A percentile compares a stretch with the other conserved stretches of the same genome.
phyloP scores from a whole-genome alignment of 2,113 vertebrate genomes.

The Sciurus niger region DNA sequence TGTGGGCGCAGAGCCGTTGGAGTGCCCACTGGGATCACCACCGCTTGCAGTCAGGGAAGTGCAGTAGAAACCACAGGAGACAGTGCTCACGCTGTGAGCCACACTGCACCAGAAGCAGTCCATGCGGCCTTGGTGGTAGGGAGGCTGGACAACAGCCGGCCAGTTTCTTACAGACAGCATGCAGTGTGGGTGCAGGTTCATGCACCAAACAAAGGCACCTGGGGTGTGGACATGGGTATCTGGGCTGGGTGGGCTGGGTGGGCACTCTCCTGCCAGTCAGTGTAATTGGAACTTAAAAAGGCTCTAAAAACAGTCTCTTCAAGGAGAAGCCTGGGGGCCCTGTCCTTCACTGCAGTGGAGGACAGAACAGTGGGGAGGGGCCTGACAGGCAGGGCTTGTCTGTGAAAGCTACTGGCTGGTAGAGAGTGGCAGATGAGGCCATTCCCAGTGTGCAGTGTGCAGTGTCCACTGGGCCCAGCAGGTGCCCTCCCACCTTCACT shows the following conservation, averaged over 20 bases:
- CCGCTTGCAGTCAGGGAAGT: too few species aligned
- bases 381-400: background rate
- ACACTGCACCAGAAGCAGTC: too few species aligned
- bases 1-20: background rate
- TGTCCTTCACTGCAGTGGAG: background rate
- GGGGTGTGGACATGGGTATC: background rate
- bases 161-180: background rate
- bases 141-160: background rate
- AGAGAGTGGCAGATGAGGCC: too few species aligned
- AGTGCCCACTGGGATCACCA: background rate
- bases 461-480: background rate
- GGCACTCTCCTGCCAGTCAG: background rate
- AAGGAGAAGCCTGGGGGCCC: too few species aligned
- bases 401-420: background rate
- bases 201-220: background rate
- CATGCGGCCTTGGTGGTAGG: too few species aligned
- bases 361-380: too few species aligned
- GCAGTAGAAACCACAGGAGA: too few species aligned
- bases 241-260: background rate
- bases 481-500: background rate
- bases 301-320: background rate
- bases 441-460: too few species aligned
- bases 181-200: background rate
- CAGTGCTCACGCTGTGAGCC: background rate
- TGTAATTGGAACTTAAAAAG: background rate